These are phyloP conservation scores for Drosophila kuntzei DNA, from an alignment of 2,888 invertebrate genomes.

Conservation along the genomic window DNA sequence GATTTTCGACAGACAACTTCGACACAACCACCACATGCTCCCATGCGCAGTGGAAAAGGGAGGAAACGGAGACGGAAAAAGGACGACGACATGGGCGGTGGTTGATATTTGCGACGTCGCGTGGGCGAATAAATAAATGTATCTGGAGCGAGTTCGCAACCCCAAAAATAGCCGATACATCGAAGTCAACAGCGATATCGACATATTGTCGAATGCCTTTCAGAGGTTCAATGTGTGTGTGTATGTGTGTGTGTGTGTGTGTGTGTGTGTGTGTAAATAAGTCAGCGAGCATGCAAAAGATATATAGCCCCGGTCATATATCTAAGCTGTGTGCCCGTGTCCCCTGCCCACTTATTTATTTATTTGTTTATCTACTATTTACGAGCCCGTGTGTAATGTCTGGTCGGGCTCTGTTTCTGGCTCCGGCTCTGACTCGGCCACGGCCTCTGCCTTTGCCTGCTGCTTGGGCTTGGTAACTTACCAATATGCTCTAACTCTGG, in stretches of 20 bases:
- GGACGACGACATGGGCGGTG: constrained; percentile 43
- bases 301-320: constrained; percentile 76
- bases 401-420: constrained; percentile 5
- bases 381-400: constrained; percentile 58
- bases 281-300: constrained; percentile 60
- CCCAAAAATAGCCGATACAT: constrained; percentile 52
- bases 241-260: constrained; percentile 16
- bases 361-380: constrained; percentile 78
- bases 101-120: constrained; percentile 61
- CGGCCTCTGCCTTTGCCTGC: not conserved
- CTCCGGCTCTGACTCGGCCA: not conserved
- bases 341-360: constrained; percentile 57
- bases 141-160: constrained; percentile 68
- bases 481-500: constrained; percentile 30
- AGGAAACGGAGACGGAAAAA: constrained; percentile 1
- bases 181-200: constrained; percentile 42
- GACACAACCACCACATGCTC: constrained; percentile 19
- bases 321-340: constrained; percentile 46
- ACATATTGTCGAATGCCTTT: constrained; percentile 28
- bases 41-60: constrained; percentile 45
- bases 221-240: constrained; percentile 18
- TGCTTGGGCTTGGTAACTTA: constrained; percentile 14
- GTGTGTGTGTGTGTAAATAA: constrained; percentile 44
- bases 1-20: constrained; percentile 56
- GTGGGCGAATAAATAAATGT: constrained; percentile 50